A percentile compares a stretch with the other conserved stretches of the same genome.
Conservation (phyloP, 2,888 invertebrate species). For the Latrodectus elegans region DNA sequence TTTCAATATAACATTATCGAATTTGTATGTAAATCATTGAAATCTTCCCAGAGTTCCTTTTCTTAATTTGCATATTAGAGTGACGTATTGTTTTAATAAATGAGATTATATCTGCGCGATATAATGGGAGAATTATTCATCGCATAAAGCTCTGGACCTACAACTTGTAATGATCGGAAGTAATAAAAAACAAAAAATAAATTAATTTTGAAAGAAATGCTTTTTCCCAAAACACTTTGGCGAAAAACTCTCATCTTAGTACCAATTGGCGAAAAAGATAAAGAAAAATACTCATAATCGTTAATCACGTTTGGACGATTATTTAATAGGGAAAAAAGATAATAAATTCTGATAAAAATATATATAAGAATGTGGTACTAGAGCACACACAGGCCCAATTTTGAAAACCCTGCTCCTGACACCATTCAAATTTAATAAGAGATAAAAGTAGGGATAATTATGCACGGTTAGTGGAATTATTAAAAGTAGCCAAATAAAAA, state of each 20-base stretch:
- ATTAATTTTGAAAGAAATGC: conserved; percentile 64
- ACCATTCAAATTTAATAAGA: conserved; percentile 22
- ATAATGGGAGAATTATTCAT: conserved; percentile 67
- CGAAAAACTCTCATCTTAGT: conserved; percentile 20
- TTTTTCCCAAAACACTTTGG: conserved; percentile 14
- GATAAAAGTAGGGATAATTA: conserved; percentile 27
- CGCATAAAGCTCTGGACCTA: conserved; percentile 25
- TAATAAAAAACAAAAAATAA: conserved; percentile 12
- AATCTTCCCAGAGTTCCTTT: conserved; percentile 45
- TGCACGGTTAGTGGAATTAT: conserved; percentile 2
- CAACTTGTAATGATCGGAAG: background rate
- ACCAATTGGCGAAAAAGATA: conserved; percentile 18
- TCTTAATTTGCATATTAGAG: conserved; percentile 58
- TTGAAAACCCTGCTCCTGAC: conserved; percentile 31
- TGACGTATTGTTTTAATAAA: conserved; percentile 69
- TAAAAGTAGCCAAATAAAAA: conserved; percentile 1
- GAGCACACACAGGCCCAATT: conserved; percentile 17
- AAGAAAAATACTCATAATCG: conserved; percentile 14
- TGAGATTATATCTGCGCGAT: conserved; percentile 58
- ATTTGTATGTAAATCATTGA: conserved; percentile 62
- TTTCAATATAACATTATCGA: conserved; percentile 67
- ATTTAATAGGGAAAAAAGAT: conserved; percentile 28
- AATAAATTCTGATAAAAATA: conserved; percentile 42
- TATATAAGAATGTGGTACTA: conserved; percentile 9
- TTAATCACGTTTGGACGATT: conserved; percentile 61